Evolutionary conservation across 2,888 invertebrate genomes (phyloP).

Genomic region (Pilophorus perplexus): DNA sequence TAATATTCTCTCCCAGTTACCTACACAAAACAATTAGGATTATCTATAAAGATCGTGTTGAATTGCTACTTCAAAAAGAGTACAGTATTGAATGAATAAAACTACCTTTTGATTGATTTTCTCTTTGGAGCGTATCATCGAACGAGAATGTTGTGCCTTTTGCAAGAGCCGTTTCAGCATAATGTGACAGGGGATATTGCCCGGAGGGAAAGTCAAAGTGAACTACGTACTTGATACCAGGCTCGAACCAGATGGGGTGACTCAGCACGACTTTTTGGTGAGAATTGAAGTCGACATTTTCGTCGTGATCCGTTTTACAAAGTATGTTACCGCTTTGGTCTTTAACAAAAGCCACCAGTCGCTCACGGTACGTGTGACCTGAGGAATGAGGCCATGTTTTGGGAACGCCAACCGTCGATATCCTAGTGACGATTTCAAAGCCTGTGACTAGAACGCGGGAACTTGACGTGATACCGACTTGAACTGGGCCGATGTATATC

Average conservation of each 20-base stretch:
- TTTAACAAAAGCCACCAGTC: constrained; percentile 39
- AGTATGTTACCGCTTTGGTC: constrained; percentile 54
- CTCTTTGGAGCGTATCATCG: constrained; percentile 16
- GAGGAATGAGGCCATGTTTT: background rate
- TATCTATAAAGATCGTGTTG: no score
- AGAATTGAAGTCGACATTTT: constrained; percentile 55
- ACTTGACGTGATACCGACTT: constrained; percentile 54
- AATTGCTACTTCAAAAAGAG: constrained; percentile 24
- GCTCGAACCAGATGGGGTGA: constrained; percentile 52
- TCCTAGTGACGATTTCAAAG: constrained; percentile 53
- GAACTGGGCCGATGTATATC: constrained; percentile 44
- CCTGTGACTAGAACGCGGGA: constrained; percentile 53
- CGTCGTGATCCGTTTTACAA: constrained; percentile 53
- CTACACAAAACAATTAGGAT: no score
- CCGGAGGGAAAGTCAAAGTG: constrained; percentile 44
- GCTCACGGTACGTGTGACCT: constrained; percentile 30
- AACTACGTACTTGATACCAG: constrained; percentile 45
- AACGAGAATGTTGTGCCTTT: constrained; percentile 43
- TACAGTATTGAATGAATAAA: constrained; percentile 32
- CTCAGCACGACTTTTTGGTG: constrained; percentile 54
- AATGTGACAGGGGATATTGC: constrained; percentile 45
- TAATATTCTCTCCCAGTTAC: no score
- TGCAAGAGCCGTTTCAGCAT: constrained; percentile 43
- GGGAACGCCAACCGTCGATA: constrained; percentile 32
- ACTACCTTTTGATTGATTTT: constrained; percentile 5